Conservation (phyloP, 2,888 invertebrate species). For the Catocala sponsa region DNA sequence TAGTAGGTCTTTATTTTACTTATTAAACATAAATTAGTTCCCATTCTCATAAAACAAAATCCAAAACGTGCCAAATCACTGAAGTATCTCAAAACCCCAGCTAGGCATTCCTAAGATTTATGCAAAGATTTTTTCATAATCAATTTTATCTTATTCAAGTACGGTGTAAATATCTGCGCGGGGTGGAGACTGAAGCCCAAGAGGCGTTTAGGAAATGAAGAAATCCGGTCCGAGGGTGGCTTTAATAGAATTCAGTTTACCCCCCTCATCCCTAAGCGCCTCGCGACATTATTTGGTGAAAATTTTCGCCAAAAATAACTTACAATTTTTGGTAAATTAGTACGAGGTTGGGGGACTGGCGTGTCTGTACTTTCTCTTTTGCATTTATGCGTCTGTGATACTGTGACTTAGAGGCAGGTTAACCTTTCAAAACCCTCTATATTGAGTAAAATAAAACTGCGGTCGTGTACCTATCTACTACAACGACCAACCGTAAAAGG, state of each 20-base stretch:
- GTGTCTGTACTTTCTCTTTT: constrained; percentile 13
- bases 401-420: too few relatives aligned
- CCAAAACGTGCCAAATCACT: constrained; percentile 10
- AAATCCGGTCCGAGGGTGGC: constrained; percentile 68
- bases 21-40: neutral
- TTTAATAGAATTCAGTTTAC: constrained; percentile 72
- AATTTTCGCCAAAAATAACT: constrained; percentile 52
- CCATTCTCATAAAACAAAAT: neutral
- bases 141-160: constrained; percentile 43
- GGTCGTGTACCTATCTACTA: too few relatives aligned
- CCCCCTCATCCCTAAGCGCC: constrained; percentile 52
- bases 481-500: too few relatives aligned
- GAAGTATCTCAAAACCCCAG: constrained; percentile 7
- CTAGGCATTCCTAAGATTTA: constrained; percentile 13
- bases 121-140: constrained; percentile 25
- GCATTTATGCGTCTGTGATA: too few relatives aligned
- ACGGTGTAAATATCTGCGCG: constrained; percentile 49
- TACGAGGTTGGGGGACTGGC: constrained; percentile 19
- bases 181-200: constrained; percentile 46
- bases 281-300: constrained; percentile 56
- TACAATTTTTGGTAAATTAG: constrained; percentile 45
- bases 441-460: too few relatives aligned
- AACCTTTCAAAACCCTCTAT: too few relatives aligned
- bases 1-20: too few relatives aligned
- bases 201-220: constrained; percentile 76